Percentiles rank a stretch among this genome's conserved stretches.
Evolutionary conservation across 2,888 invertebrate species (phyloP).

Genomic region (Strigamia crassipes): DNA sequence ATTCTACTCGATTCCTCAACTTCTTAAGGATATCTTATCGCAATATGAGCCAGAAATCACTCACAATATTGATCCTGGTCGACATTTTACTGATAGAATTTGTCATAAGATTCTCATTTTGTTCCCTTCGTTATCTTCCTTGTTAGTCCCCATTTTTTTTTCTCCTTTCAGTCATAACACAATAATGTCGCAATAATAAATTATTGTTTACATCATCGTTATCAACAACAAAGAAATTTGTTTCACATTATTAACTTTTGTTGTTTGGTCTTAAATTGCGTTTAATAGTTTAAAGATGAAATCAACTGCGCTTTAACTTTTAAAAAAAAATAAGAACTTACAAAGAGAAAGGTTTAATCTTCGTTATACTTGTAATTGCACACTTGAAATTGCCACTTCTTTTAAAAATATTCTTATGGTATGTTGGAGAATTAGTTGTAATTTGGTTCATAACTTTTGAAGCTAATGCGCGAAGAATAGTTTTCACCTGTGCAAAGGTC

Average conservation of each 20-base stretch:
- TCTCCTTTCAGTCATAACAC: not conserved
- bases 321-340: no score
- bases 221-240: not conserved
- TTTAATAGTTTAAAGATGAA: not conserved
- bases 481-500: conserved; percentile 12
- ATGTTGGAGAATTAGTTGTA: not conserved
- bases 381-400: no score
- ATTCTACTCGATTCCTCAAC: conserved; percentile 9
- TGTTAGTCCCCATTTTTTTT: not conserved
- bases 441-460: not conserved
- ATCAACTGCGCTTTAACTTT: no score
- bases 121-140: not conserved
- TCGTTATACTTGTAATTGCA: no score
- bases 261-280: not conserved
- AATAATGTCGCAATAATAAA: not conserved
- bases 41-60: conserved; percentile 11
- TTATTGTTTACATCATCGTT: not conserved
- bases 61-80: not conserved
- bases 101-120: conserved; percentile 3
- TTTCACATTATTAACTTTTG: not conserved
- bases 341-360: no score
- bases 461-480: not conserved
- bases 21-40: conserved; percentile 1
- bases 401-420: not conserved
- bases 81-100: not conserved